Evolutionary conservation across 2,113 vertebrate genomes (phyloP), one percentile per base, ranked within the genome.

Genomic region (Neogale vison): DNA sequence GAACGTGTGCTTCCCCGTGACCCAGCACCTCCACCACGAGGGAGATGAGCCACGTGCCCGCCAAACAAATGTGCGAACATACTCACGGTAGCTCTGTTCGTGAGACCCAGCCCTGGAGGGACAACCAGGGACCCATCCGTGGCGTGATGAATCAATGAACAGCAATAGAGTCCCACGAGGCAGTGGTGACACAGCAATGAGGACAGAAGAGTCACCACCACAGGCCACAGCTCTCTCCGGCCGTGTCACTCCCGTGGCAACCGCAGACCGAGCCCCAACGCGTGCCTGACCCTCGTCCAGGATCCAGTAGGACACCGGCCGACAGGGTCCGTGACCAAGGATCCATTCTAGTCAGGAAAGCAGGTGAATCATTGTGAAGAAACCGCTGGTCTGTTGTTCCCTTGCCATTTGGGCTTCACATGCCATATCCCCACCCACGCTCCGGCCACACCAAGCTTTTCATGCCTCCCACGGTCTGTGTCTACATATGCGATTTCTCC

Each of bases 291-390:
- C 6, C 52, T 31, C 15, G 5, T 63, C 83, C 21, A 7, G 20
- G 57, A 1, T 2, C 82, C 29, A 39, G 50, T 0, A 8, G 87
- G 34, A 42, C 4, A 23, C 7, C 4, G 21, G 47, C 0, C 0
- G 36, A 21, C 21, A 81, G 39, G 12, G 52, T 13, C 24, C 20
- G 50, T 2, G 5, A 23, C 23, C 14, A 23, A 79, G 85, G 23
- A 42, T 52, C 15, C 29, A 0, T 18, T 52, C 36, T 39, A 14
- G 45, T 63, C n/a, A 24, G 65, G 59, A 82, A 61, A 65, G 81
- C 21, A 47, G 26, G 21, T 24, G 34, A 59, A 77, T 15, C 42
- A 42, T 50, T 6, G 13, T 7, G 65, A 91, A 24, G 26, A 77
- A 31, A 61, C 13, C 1, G 14, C 29, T 21, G 9, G 45, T 59